A percentile compares a stretch with the other conserved stretches of the same genome.
phyloP scores from a whole-genome alignment of 2,797 vertebrate genomes.

The Setipinna tenuifilis region DNA sequence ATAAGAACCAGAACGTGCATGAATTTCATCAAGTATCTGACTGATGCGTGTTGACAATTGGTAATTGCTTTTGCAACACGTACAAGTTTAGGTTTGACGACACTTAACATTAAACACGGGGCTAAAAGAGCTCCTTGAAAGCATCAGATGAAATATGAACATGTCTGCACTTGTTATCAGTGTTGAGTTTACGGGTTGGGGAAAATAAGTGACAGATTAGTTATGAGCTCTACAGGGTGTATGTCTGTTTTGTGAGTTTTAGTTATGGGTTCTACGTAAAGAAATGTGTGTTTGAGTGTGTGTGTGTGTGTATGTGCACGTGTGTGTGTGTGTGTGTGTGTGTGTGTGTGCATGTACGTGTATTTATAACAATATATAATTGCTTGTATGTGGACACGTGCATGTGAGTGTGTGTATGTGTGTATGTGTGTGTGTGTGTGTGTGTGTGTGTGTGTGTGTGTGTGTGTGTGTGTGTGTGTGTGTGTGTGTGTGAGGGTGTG shows the following conservation, averaged over 20 bases:
- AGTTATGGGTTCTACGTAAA: not conserved
- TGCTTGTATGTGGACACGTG: not conserved
- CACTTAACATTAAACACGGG: too few species aligned
- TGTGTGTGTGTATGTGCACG: not conserved
- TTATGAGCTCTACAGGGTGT: not conserved
- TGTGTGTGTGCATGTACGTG: not conserved
- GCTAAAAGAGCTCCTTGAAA: not conserved
- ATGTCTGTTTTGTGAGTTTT: not conserved
- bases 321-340: not conserved
- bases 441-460: slow-evolving; percentile 24
- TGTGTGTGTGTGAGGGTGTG: slow-evolving; percentile 11
- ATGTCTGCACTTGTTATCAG: slow-evolving; percentile 1
- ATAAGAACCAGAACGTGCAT: not conserved
- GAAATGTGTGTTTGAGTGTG: not conserved
- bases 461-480: slow-evolving; percentile 38
- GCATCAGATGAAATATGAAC: not conserved
- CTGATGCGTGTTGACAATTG: not conserved
- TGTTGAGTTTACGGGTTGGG: not conserved
- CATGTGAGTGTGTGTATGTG: not conserved
- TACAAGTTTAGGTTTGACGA: too few species aligned
- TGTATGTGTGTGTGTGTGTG: not conserved
- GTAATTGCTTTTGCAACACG: not conserved
- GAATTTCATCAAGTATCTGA: not conserved
- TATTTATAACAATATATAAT: not conserved
- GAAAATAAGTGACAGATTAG: not conserved